Evolutionary conservation across 2,888 invertebrate species (phyloP).

Genomic region (Acleris literana): DNA sequence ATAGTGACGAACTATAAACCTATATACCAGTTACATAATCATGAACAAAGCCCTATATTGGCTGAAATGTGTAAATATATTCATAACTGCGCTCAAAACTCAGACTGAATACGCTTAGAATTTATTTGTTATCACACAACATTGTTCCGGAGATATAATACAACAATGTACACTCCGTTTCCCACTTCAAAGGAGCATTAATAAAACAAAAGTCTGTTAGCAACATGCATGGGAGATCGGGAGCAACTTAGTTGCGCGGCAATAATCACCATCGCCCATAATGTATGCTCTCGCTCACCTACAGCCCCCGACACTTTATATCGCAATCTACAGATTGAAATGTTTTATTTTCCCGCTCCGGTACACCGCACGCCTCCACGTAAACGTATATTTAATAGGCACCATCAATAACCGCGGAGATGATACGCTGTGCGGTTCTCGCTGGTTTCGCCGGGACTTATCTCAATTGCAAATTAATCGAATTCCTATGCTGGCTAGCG

Average conservation of each 20-base stretch:
- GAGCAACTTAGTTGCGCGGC: conserved; percentile 18
- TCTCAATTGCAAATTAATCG: conserved; percentile 82
- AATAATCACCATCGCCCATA: conserved; percentile 52
- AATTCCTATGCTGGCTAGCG: conserved; percentile 67
- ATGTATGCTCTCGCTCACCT: conserved; percentile 38
- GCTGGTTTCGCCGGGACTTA: conserved; percentile 71
- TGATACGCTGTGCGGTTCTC: conserved; percentile 73
- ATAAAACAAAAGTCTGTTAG: conserved; percentile 33
- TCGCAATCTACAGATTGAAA: conserved; percentile 75
- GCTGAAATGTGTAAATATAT: no score
- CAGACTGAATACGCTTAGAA: neutral
- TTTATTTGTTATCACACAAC: neutral
- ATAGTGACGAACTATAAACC: no score
- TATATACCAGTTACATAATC: no score
- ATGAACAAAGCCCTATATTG: no score
- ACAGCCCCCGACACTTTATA: conserved; percentile 69
- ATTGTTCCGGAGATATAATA: conserved; percentile 17
- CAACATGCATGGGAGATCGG: conserved; percentile 25
- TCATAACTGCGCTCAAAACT: no score
- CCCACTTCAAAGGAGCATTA: conserved; percentile 28
- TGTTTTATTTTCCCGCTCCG: conserved; percentile 74
- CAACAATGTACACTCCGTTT: conserved; percentile 18
- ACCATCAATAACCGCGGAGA: conserved; percentile 81
- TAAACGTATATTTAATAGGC: conserved; percentile 82
- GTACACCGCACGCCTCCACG: conserved; percentile 59